These are phyloP conservation scores for Bombus turneri DNA, from an alignment of 1,140 invertebrate species.

Conservation along the genomic window DNA sequence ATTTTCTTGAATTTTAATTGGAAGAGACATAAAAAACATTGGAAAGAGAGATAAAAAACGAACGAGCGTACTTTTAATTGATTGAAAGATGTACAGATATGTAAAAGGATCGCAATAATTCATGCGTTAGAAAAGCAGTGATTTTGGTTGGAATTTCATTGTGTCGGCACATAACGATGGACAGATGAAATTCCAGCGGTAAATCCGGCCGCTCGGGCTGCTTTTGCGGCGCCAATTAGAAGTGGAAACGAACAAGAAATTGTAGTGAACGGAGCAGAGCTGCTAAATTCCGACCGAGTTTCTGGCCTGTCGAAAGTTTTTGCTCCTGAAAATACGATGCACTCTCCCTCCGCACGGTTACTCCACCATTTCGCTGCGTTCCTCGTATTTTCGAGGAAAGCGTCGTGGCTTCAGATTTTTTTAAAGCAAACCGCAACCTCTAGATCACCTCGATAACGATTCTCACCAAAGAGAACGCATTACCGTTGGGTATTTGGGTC, in stretches of 20 bases:
- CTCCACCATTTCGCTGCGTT: not conserved
- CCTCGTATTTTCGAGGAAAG: not conserved
- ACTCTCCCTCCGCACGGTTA: not conserved
- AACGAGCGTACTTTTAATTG: not conserved
- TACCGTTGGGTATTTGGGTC: slow-evolving; percentile 1
- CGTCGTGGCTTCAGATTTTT: not conserved
- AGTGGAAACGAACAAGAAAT: slow-evolving; percentile 35
- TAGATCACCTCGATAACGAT: no score
- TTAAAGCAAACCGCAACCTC: not conserved
- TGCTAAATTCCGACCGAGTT: slow-evolving; percentile 45
- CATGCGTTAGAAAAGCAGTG: not conserved
- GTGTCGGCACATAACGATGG: not conserved
- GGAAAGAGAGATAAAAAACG: not conserved
- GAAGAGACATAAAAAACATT: not conserved
- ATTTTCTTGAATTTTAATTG: not conserved
- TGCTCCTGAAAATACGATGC: not conserved
- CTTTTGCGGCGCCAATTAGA: slow-evolving; percentile 24
- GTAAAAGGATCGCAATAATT: not conserved
- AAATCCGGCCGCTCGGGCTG: not conserved
- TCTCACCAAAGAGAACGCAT: no score
- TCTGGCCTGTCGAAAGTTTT: slow-evolving; percentile 14
- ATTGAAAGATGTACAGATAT: not conserved
- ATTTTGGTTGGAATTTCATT: slow-evolving; percentile 19
- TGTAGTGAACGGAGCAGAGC: no score
- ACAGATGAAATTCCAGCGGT: slow-evolving; percentile 14